Base-by-base conservation (phyloP, 2,113 vertebrate species). In the Trematomus loennbergii region DNA sequence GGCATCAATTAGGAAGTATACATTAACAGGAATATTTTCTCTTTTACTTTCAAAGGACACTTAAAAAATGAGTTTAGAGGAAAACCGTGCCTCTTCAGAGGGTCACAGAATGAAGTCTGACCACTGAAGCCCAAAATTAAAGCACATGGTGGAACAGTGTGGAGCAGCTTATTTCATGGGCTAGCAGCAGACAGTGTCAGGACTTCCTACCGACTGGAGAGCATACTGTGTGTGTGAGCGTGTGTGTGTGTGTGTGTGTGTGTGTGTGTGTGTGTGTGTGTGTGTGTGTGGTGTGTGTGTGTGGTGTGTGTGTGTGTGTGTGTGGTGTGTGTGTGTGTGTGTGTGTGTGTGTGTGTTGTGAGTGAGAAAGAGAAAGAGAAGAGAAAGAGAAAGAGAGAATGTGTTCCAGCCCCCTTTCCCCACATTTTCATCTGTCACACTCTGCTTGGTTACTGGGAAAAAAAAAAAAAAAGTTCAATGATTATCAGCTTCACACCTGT, bases 161-260 rank as follows among this genome's bases (percentile, higher is more conserved):
- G 90, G 88, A 89, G 83, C 84, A 89, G 88, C 87, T 91, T 90
- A 93, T 93, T 92, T 93, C 91, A 93, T 93, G 90, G 92, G 72
- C 91, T 86, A 78, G 85, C 84, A 85, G 85, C 85, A 88, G 85
- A 92, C 83, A 89, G 79, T 86, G 85, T 86, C 83, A 82, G 72
- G 87, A 88, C 87, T 90, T 93, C 88, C 88, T 86, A 73, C 81
- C 4, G 62, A 82, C 85, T 86, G 66, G 69, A 82, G 70, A 81
- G 63, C 58, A 36, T 57, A 15, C 36, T 65, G 78, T 57, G 75
- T 54, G 43, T 74, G 70, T 57, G 53, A 48, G 78, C 57, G 62
- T 60, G 49, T 64, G 75, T 62, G 72, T 74, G 81, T 69, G 70
- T 62, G 53, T 33, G 62, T 78, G 82, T 49, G 46, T 70, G 57